Percentiles rank a stretch among this genome's conserved stretches.
Evolutionary conservation across 92 coral and sea anemone genomes (phyloP).

Genomic region (Epizoanthus stellaris): DNA sequence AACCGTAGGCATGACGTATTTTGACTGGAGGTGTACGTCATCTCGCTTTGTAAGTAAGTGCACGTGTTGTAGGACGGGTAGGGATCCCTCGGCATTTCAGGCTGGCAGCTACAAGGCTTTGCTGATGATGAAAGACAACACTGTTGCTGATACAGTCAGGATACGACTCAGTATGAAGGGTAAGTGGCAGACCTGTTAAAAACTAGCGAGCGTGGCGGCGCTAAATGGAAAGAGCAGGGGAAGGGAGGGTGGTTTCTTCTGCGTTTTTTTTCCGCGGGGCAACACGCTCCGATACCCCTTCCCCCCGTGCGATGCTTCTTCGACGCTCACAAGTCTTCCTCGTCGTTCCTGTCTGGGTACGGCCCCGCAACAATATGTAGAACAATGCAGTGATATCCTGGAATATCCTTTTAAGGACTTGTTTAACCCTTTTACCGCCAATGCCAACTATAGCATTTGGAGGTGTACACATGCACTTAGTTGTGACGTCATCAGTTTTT

Average conservation of each 20-base stretch:
- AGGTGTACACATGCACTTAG: no score
- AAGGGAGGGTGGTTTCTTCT: no score
- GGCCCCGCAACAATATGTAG: no score
- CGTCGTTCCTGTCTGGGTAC: no score
- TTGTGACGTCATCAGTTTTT: no score
- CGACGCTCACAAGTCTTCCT: no score
- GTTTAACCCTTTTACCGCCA: no score
- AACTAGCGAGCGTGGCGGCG: not conserved
- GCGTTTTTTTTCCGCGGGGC: not conserved
- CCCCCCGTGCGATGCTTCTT: no score
- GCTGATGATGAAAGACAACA: conserved; percentile 31
- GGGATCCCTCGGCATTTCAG: conserved; percentile 1
- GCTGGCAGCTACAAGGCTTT: conserved; percentile 24
- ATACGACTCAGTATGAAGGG: conserved; percentile 33
- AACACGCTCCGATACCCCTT: no score
- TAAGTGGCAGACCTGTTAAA: not conserved
- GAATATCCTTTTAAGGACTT: no score
- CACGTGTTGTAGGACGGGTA: conserved; percentile 1
- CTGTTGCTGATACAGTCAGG: conserved; percentile 40
- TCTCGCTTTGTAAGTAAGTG: conserved; percentile 33
- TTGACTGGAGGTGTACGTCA: conserved; percentile 6
- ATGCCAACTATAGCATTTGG: no score
- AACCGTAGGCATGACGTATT: not conserved
- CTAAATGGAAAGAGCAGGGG: not conserved
- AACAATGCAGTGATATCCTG: no score